A percentile compares a stretch with the other conserved stretches of the same genome.
Evolutionary conservation across 2,113 vertebrate genomes (phyloP).

Genomic region (cattle (Bos taurus)): ARS-UCD2.0 NC_037345.1:62321001-62321500

Average conservation of each 20-base stretch:
- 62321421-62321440: background rate
- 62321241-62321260: background rate
- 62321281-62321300: background rate
- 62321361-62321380: background rate
- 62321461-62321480: background rate
- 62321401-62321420: background rate
- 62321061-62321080: background rate
- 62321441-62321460: background rate
- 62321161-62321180: no score
- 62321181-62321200: background rate
- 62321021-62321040: conserved; percentile 81
- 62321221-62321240: background rate
- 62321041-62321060: background rate
- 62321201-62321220: fast-evolving
- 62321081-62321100: background rate
- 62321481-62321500: background rate
- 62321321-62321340: conserved; percentile 75
- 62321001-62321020: conserved; percentile 72
- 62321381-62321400: background rate
- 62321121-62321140: background rate
- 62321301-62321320: conserved; percentile 72
- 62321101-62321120: fast-evolving
- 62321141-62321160: background rate
- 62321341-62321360: conserved; percentile 60
- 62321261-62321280: background rate